Evolutionary conservation across 2,888 invertebrate species (phyloP).

Genomic region (Homarus gammarus): DNA sequence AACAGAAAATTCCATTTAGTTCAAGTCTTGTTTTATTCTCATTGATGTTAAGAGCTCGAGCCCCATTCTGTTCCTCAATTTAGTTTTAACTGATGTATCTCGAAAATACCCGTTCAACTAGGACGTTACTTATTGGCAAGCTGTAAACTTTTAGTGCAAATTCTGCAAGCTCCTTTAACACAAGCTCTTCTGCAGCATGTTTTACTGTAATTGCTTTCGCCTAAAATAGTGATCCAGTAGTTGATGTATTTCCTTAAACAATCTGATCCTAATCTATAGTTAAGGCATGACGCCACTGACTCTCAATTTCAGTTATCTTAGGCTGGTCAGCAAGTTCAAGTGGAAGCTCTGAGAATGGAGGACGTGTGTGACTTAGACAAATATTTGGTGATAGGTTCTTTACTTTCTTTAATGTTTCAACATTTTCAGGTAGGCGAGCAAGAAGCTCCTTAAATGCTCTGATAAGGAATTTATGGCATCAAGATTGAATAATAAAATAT

Average conservation of each 20-base stretch:
- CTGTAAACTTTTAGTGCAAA: constrained; percentile 17
- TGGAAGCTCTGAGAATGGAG: constrained; percentile 3
- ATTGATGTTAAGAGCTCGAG: constrained; percentile 19
- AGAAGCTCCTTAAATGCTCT: constrained; percentile 19
- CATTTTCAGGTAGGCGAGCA: neutral
- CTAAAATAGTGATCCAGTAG: neutral
- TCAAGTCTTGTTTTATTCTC: neutral
- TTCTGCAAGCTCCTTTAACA: neutral
- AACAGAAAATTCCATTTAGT: neutral
- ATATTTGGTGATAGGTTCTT: neutral
- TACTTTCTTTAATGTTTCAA: no score
- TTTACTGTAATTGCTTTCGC: constrained; percentile 2
- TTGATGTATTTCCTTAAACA: neutral
- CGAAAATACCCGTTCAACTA: constrained; percentile 11
- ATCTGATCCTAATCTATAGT: neutral
- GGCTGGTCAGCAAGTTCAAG: neutral
- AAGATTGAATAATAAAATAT: neutral
- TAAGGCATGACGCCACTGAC: neutral
- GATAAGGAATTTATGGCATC: neutral
- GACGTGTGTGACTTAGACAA: neutral
- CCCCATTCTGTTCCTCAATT: neutral
- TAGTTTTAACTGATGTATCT: constrained; percentile 4
- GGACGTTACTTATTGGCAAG: neutral
- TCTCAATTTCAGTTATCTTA: neutral
- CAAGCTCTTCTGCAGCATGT: neutral